phyloP scores from a whole-genome alignment of 2,113 vertebrate genomes.

The Oryzias curvinotus region DNA sequence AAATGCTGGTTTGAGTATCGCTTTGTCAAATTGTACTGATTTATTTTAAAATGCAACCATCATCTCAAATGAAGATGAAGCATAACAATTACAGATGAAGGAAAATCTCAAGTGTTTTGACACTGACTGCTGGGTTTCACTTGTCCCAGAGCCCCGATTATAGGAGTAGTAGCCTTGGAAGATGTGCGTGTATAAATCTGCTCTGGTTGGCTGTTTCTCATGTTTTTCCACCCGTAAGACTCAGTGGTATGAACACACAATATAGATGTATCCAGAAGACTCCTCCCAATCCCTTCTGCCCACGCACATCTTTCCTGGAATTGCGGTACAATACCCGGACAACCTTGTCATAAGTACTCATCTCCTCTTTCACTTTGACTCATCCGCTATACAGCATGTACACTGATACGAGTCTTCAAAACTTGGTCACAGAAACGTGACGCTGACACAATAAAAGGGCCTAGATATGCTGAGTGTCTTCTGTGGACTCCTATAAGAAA shows the following conservation, averaged over 20 bases:
- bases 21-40: background rate
- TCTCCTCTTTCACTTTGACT: slow-evolving; percentile 49
- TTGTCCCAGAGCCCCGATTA: slow-evolving; percentile 8
- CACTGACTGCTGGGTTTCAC: background rate
- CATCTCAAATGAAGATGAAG: background rate
- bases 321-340: slow-evolving; percentile 45
- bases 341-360: slow-evolving; percentile 19
- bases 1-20: background rate
- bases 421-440: slow-evolving; percentile 23
- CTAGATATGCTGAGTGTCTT: slow-evolving; percentile 10
- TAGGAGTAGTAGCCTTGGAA: background rate
- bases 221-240: slow-evolving; percentile 2
- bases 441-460: slow-evolving; percentile 5
- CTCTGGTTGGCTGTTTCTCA: background rate
- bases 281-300: slow-evolving; percentile 37
- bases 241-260: background rate
- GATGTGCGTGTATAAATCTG: background rate
- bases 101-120: background rate
- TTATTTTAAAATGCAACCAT: background rate
- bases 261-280: slow-evolving; percentile 21
- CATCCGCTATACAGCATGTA: slow-evolving; percentile 23
- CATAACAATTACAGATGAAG: slow-evolving; percentile 1
- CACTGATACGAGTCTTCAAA: slow-evolving; percentile 39
- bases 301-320: slow-evolving; percentile 66
- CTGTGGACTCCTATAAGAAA: slow-evolving; percentile 12